A percentile compares a stretch with the other conserved stretches of the same genome.
phyloP scores from a whole-genome alignment of 1,140 invertebrate genomes.

The Tetragonula clypearis region DNA sequence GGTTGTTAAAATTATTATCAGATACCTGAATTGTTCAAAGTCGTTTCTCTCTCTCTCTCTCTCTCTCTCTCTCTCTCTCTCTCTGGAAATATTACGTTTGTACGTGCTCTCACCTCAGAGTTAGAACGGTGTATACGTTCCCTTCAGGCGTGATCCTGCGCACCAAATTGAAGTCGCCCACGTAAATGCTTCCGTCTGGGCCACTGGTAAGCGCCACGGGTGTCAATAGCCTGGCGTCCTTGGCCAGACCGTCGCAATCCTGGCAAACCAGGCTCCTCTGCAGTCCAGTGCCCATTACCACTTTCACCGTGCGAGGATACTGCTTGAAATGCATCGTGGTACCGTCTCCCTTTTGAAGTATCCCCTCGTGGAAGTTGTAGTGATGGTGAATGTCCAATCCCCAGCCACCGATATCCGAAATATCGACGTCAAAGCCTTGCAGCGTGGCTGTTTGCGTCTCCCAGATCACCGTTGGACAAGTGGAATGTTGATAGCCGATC shows the following conservation, averaged over 20 bases:
- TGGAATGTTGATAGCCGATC: conserved; percentile 97
- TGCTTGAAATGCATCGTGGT: conserved; percentile 96
- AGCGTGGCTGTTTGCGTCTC: conserved; percentile 95
- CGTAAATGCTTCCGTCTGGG: conserved; percentile 97
- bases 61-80: background rate
- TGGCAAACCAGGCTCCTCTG: conserved; percentile 88
- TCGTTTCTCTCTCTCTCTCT: no score
- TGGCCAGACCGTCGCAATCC: conserved; percentile 93
- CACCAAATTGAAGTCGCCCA: conserved; percentile 98
- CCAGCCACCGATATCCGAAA: conserved; percentile 98
- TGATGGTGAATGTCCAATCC: conserved; percentile 98
- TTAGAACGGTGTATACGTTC: conserved; percentile 95
- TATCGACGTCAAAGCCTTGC: conserved; percentile 98
- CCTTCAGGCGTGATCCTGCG: conserved; percentile 95
- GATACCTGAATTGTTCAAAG: no score
- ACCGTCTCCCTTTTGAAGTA: conserved; percentile 98
- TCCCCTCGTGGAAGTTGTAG: conserved; percentile 98
- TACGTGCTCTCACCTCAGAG: conserved; percentile 88
- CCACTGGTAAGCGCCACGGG: conserved; percentile 96
- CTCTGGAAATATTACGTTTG: no score
- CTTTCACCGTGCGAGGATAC: conserved; percentile 93
- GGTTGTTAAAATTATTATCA: no score
- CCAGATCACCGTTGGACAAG: conserved; percentile 94
- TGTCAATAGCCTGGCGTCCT: conserved; percentile 92
- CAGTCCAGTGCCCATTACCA: conserved; percentile 97